Conservation (phyloP, 2,888 invertebrate genomes). For the Rhorus exstirpatorius region DNA sequence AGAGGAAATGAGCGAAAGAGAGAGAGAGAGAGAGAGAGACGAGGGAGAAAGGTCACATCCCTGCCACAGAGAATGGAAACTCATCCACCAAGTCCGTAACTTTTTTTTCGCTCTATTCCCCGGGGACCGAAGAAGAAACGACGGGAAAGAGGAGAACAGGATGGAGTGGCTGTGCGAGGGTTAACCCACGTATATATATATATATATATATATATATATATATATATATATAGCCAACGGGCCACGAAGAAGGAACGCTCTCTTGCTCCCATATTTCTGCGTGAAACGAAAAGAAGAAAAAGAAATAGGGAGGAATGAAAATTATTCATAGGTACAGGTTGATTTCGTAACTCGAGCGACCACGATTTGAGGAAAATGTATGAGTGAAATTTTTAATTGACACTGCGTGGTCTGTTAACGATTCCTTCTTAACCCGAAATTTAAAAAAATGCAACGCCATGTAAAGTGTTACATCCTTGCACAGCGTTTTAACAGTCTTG, state of each 20-base stretch:
- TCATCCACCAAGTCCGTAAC: slow-evolving; percentile 75
- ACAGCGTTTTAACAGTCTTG: no score
- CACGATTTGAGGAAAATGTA: neutral
- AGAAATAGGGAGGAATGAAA: slow-evolving; percentile 24
- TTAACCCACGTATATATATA: no score
- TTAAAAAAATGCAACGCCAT: no score
- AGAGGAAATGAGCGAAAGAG: slow-evolving; percentile 38
- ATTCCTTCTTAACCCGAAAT: no score
- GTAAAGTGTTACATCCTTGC: no score
- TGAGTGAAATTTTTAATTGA: no score
- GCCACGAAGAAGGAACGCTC: slow-evolving; percentile 33
- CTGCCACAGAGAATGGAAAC: slow-evolving; percentile 63
- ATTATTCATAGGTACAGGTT: slow-evolving; percentile 13
- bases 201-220: no score
- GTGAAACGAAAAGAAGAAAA: slow-evolving; percentile 40
- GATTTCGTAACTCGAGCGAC: slow-evolving; percentile 1
- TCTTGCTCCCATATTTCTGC: slow-evolving; percentile 28
- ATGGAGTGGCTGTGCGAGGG: slow-evolving; percentile 57
- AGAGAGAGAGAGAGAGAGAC: slow-evolving; percentile 32
- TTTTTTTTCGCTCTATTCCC: slow-evolving; percentile 80
- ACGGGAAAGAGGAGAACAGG: slow-evolving; percentile 56
- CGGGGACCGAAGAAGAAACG: slow-evolving; percentile 68
- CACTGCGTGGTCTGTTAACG: no score
- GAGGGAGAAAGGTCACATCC: slow-evolving; percentile 29
- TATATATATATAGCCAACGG: slow-evolving; percentile 25